Conservation (phyloP, 1,140 invertebrate species). For the Tribolium madens region DNA sequence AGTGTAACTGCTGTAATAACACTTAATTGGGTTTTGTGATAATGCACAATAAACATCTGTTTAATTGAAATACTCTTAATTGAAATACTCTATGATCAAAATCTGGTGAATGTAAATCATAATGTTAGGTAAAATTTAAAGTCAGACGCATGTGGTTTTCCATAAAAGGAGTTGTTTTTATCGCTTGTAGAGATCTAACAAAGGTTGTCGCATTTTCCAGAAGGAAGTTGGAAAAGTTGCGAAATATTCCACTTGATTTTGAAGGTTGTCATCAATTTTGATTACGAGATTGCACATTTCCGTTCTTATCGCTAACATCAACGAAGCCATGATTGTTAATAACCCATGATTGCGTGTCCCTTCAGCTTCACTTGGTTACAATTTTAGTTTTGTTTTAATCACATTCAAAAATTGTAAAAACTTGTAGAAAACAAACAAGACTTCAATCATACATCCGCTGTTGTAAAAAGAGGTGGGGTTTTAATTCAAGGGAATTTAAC, state of each 20-base stretch:
- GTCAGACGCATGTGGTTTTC: slow-evolving; percentile 1
- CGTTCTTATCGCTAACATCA: not conserved
- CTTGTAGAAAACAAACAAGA: not conserved
- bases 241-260: not conserved
- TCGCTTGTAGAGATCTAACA: not conserved
- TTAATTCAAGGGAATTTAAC: slow-evolving; percentile 11
- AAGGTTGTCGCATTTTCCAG: not conserved
- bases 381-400: too few species aligned
- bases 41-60: slow-evolving; percentile 10
- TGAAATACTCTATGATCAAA: slow-evolving; percentile 3
- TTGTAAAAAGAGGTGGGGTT: not conserved
- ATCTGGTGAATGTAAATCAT: slow-evolving; percentile 10
- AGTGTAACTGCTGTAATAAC: not conserved
- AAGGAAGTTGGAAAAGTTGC: not conserved
- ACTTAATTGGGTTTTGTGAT: slow-evolving; percentile 15
- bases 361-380: not conserved
- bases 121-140: slow-evolving; percentile 15
- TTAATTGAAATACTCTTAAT: slow-evolving; percentile 6
- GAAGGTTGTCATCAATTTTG: not conserved
- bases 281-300: slow-evolving; percentile 37
- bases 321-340: not conserved
- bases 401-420: not conserved
- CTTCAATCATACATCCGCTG: not conserved
- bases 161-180: slow-evolving; percentile 46
- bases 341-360: not conserved